Evolutionary conservation across 2,888 invertebrate genomes (phyloP), one percentile per base, ranked within the genome.

Genomic region (Smittia sp.): DNA sequence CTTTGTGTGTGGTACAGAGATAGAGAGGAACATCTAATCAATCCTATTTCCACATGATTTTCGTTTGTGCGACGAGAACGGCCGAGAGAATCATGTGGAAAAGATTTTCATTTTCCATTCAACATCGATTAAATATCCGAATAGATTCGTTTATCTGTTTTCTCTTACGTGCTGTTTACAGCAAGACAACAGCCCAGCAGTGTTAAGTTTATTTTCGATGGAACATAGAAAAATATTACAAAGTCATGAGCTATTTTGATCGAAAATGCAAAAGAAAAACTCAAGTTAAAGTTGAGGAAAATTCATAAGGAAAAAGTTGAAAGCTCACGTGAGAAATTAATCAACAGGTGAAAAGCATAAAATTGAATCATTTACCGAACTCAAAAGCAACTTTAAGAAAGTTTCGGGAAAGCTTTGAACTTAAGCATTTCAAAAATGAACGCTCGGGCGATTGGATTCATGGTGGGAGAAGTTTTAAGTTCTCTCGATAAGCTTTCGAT

Each of bases 81-180:
- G 39, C 39, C 39, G 15, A 22, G 22, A 58, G 11, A 58, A 22
- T 58, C 22, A 58, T 22, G 20, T 9, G 58, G 22, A 58, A 58
- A 58, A 58, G 2, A 13, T 58, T 58, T 11, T 58, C 52, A 46
- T n/a, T 13, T 11, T 46, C 46, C 46, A 58, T 13, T 20, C 18
- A 18, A 58, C 58, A 58, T 58, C 58, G 22, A 58, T 58, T 58
- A 46, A 15, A 9, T 32, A 46, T 58, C 58, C 58, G 58, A 58
- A 46, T 2, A 58, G 18, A 58, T 22, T 58, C 15, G 46, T 46
- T 58, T 20, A 46, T 58, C 58, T 58, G 18, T 18, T 18, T 58
- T 58, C 58, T 58, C 58, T 58, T 58, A 58, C 58, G 58, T 58
- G 58, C 58, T 58, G 58, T 58, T 58, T 20, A 18, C 58, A 58